Evolutionary conservation across 2,113 vertebrate genomes (phyloP).

Genomic region (Uropsilus gracilis): DNA sequence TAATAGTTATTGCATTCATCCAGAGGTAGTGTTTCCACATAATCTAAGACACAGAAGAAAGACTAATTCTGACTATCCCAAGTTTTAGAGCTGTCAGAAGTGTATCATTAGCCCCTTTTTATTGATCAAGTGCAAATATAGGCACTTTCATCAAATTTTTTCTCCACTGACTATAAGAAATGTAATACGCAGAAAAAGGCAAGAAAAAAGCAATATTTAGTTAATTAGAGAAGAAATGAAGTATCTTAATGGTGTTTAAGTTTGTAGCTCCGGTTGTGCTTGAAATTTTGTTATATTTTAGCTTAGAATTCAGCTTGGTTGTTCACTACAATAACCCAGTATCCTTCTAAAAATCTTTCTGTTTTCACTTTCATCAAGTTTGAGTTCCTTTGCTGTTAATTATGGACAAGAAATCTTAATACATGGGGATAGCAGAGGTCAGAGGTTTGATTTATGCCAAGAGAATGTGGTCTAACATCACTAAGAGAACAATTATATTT

Average conservation of each 20-base stretch:
- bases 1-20: not conserved
- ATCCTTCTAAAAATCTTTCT: not conserved
- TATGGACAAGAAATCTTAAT: not conserved
- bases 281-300: not conserved
- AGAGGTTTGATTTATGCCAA: not conserved
- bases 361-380: not conserved
- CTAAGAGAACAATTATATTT: not conserved
- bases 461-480: not conserved
- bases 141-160: not conserved
- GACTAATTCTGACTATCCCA: not conserved
- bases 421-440: not conserved
- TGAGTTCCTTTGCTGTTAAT: not conserved
- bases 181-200: not conserved
- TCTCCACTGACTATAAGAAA: not conserved
- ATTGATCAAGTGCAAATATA: not conserved
- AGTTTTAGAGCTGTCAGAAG: not conserved
- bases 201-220: not conserved
- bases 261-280: not conserved
- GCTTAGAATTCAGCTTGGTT: not conserved
- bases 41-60: not conserved
- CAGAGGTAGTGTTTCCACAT: not conserved
- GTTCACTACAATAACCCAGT: not conserved
- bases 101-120: not conserved
- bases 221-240: not conserved
- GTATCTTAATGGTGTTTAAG: not conserved